Evolutionary conservation across 2,797 vertebrate genomes (phyloP).

Genomic region (Huso huso): DNA sequence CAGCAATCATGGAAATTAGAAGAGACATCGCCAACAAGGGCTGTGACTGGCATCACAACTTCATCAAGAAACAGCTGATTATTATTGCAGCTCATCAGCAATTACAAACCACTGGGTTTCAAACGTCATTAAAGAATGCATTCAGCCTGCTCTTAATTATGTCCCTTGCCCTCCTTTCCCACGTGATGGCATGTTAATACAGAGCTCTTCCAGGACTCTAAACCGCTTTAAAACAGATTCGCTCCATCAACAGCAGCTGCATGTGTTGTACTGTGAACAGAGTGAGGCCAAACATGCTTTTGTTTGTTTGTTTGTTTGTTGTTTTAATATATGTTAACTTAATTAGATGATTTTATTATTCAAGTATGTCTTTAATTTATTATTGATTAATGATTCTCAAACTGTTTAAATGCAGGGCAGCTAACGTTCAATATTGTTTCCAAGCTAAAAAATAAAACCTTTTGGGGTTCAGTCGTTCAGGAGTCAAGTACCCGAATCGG

Average conservation of each 20-base stretch:
- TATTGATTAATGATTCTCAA: no score
- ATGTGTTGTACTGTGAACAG: conserved; percentile 12
- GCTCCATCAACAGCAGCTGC: conserved; percentile 7
- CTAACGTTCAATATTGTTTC: no score
- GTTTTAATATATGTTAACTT: no score
- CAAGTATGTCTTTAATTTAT: no score
- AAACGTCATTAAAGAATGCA: conserved; percentile 53
- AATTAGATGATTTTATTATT: no score
- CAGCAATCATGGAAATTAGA: background rate
- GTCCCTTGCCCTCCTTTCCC: conserved; percentile 44
- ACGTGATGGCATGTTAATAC: conserved; percentile 42
- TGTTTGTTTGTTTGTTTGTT: background rate
- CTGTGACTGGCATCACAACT: conserved; percentile 38
- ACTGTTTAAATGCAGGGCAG: no score
- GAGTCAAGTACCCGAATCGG: no score
- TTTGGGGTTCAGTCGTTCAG: no score
- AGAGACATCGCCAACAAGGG: conserved; percentile 8
- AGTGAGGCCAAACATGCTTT: conserved; percentile 10
- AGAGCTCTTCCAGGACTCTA: conserved; percentile 21
- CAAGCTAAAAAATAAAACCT: no score
- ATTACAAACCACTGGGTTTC: conserved; percentile 28
- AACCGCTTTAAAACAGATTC: conserved; percentile 24
- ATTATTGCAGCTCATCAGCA: conserved; percentile 48
- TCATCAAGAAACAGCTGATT: conserved; percentile 49
- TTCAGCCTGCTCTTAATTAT: conserved; percentile 39